Evolutionary conservation across 2,888 invertebrate species (phyloP), one percentile per base, ranked within the genome.

Genomic region (Mystacides longicornis): DNA sequence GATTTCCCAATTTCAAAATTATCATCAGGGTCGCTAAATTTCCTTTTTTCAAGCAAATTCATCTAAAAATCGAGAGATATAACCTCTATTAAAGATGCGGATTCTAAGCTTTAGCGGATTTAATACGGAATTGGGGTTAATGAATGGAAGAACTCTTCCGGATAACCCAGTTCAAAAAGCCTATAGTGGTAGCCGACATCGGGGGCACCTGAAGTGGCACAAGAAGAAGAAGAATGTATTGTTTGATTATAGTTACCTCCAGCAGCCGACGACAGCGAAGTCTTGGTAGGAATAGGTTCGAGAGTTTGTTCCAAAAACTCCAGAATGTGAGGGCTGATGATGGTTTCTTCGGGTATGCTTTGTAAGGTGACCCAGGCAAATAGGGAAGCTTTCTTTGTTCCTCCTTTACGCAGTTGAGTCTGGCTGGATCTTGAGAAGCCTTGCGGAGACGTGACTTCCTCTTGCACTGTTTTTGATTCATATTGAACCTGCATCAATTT

Each of bases 221-320:
- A n/a, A n/a, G 7, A 27, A 7, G 27, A 43, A 43, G 18, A 14
- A 18, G 7, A 20, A 23, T 49, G 20, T 23, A 49, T n/a, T 23
- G 14, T 23, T n/a, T 27, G 16, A 16, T 11, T 27, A 14, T 5
- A 49, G n/a, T 56, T 55, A 56, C 63, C 63, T 3, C 73, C 68
- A 0, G 74, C 70, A 0, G 74, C 70, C 1, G 71, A 66, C 0
- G 73, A 68, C 55, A 74, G 73, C 16, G 72, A 78, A 0, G 78
- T 74, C 63, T 83, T 83, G 1, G 82, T 80, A 0, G 96, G 95
- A 67, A 98, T 91, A 0, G 97, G 96, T 67, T 98, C 97, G 33
- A 98, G 72, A 0, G 96, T 95, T 73, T 97, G 97, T 68, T 99
- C 98, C 62, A 99, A 72, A 72, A 98, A 99, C 72, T 97, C 95